Evolutionary conservation across 2,888 invertebrate genomes (phyloP).

Genomic region (Panopea generosa): DNA sequence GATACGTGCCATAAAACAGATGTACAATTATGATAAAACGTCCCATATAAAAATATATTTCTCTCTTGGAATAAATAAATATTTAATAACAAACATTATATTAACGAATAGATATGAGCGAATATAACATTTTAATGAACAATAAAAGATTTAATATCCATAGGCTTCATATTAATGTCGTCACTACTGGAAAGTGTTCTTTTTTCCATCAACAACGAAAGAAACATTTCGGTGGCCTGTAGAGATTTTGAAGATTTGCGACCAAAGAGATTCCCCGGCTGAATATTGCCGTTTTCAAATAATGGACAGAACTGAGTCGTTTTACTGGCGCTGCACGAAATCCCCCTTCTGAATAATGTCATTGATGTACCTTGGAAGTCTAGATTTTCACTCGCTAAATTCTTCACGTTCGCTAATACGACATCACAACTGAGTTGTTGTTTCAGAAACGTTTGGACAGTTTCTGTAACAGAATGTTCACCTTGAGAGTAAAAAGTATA

Average conservation of each 20-base stretch:
- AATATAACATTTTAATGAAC: background rate
- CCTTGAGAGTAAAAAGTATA: slow-evolving; percentile 37
- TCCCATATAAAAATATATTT: no score
- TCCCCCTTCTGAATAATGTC: slow-evolving; percentile 45
- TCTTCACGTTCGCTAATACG: slow-evolving; percentile 54
- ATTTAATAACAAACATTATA: no score
- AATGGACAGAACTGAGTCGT: slow-evolving; percentile 35
- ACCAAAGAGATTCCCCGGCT: slow-evolving; percentile 33
- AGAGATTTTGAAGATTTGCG: background rate
- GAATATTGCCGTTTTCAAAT: slow-evolving; percentile 19
- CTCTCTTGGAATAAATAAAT: no score
- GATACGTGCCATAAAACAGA: no score
- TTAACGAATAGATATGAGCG: no score
- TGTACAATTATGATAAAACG: no score
- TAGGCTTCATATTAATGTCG: slow-evolving; percentile 31
- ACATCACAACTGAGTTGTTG: slow-evolving; percentile 48
- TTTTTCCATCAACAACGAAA: slow-evolving; percentile 49
- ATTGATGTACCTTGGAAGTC: slow-evolving; percentile 45
- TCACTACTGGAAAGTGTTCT: background rate
- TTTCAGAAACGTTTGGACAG: slow-evolving; percentile 24
- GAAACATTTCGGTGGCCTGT: slow-evolving; percentile 43
- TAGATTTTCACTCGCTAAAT: slow-evolving; percentile 34
- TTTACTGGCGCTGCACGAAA: slow-evolving; percentile 21
- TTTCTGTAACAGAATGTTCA: slow-evolving; percentile 7
- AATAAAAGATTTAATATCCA: slow-evolving; percentile 62